phyloP scores from a whole-genome alignment of 2,888 invertebrate species.

The Volucella inflata region DNA sequence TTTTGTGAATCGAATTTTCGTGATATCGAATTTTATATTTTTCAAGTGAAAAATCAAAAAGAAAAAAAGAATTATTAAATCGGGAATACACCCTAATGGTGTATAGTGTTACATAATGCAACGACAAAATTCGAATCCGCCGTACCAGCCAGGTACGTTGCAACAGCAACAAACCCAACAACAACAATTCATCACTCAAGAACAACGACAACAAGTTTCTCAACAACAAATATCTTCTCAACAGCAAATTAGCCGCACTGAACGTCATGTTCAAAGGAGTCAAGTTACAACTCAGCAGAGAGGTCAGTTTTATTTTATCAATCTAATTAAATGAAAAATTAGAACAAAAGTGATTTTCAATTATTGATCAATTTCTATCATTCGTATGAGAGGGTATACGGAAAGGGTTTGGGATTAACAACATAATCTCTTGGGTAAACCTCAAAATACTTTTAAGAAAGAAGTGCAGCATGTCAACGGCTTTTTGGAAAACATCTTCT shows the following conservation, averaged over 20 bases:
- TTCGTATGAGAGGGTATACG: background rate
- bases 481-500: too few relatives aligned
- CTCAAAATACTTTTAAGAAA: too few relatives aligned
- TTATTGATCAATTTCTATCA: background rate
- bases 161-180: slow-evolving; percentile 85
- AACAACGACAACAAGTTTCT: slow-evolving; percentile 84
- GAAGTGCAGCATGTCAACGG: too few relatives aligned
- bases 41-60: slow-evolving; percentile 44
- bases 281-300: slow-evolving; percentile 91
- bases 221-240: slow-evolving; percentile 85
- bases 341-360: background rate
- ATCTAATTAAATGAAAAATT: background rate
- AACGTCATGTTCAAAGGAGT: slow-evolving; percentile 88
- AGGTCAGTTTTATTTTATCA: slow-evolving; percentile 85
- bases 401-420: too few relatives aligned
- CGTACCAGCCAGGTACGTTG: slow-evolving; percentile 83
- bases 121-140: slow-evolving; percentile 87
- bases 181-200: slow-evolving; percentile 80
- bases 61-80: slow-evolving; percentile 31
- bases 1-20: slow-evolving; percentile 56
- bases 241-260: slow-evolving; percentile 89
- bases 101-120: slow-evolving; percentile 87
- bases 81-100: slow-evolving; percentile 78
- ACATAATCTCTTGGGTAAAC: too few relatives aligned
- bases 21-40: slow-evolving; percentile 64